phyloP scores from a whole-genome alignment of 2,113 vertebrate species.

The Lepus americanus region DNA sequence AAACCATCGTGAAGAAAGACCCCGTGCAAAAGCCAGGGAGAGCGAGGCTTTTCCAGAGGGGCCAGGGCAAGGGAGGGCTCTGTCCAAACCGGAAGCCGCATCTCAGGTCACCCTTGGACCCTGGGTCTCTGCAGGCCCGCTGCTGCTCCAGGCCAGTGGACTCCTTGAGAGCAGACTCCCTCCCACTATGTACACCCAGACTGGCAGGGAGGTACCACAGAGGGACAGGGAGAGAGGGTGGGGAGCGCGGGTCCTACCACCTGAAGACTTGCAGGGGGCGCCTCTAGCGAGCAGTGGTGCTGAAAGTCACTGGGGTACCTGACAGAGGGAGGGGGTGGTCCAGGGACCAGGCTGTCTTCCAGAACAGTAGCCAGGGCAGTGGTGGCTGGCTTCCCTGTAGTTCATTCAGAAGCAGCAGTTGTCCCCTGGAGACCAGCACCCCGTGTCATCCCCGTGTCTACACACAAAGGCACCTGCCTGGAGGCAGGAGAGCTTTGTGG shows the following conservation, averaged over 20 bases:
- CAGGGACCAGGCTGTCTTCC: background rate
- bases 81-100: constrained; percentile 6
- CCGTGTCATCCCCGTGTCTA: background rate
- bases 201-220: background rate
- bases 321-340: background rate
- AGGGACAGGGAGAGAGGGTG: background rate
- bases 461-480: background rate
- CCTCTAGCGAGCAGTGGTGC: background rate
- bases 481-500: background rate
- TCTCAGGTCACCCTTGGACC: background rate
- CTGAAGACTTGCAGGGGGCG: background rate
- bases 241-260: background rate
- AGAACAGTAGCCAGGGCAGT: background rate
- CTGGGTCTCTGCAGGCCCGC: background rate
- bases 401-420: background rate
- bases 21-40: background rate
- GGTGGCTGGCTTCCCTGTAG: background rate
- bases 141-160: background rate
- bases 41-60: background rate
- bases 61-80: background rate
- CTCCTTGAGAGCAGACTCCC: background rate
- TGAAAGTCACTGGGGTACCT: background rate
- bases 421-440: background rate
- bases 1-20: background rate
- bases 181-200: background rate